Evolutionary conservation across 2,797 vertebrate species (phyloP), one percentile per base, ranked within the genome.

Genomic region (Melanotaenia trifasciata): DNA sequence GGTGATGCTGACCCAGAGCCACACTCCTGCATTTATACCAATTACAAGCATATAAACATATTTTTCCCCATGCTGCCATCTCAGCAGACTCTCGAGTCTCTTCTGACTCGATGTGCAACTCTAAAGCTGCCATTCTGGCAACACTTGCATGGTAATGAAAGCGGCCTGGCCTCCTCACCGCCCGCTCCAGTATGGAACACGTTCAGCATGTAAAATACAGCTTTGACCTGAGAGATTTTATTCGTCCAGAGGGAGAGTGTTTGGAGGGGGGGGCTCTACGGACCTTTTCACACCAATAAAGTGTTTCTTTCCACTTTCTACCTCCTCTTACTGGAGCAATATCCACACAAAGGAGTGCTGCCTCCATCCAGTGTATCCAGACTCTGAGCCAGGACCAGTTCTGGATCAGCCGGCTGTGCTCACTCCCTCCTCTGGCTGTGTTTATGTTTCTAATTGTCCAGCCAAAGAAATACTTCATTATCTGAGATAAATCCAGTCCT

Each of bases 251-350:
- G 84, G 80, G 87, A 83, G 60, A 66, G 64, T 69, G 81, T 90
- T 88, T 75, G 28, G 28, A 28, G 28, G 28, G 58, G 58, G 35
- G 72, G 66, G 72, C 88, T 81, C 76, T 79, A 64, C 81, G 71
- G 79, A 88, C 83, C 80, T 89, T 85, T 85, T 86, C 83, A 84
- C 84, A 89, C 84, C 78, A 85, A 66, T 89, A 84, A 90, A 87
- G 67, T 65, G 51, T 84, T 77, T 84, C 74, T 84, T 85, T 80
- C 33, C 74, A 69, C 70, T 64, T 85, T 84, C 64, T 74, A 63
- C 66, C 63, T 61, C 54, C 58, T 79, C 66, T 72, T 72, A 47
- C 69, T 79, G 85, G 75, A 80, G 70, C 58, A 38, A 58, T 68
- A 65, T 72, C 51, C 62, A 64, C 63, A 66, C 36, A 75, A 43